Base-by-base conservation (phyloP, 2,113 vertebrate species). In the Pedionomus torquatus region DNA sequence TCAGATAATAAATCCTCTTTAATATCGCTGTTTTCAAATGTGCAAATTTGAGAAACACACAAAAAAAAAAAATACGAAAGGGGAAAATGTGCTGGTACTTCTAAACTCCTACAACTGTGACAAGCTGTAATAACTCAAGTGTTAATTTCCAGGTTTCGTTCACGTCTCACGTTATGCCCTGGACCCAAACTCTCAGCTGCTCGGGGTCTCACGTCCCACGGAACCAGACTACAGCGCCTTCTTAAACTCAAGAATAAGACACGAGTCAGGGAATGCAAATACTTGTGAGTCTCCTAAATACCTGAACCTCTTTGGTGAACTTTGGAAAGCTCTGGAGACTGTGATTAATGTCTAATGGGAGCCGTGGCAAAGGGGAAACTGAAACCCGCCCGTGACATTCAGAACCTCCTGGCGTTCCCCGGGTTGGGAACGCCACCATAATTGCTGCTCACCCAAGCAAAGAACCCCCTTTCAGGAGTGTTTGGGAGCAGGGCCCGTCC, bases 401-500 rank as follows among this genome's bases (percentile, higher is more conserved):
- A 21, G 95, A 97, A 84, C 79, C 86, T 95, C 91, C 94, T 95
- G 86, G 97, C 86, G 35, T 84, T 86, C 84, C 76, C 83, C 71
- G 89, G 74, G 87, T 94, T 94, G 97, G 81, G 95, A 97, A 97
- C 93, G 94, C 94, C 95, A 90, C 72, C 5, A 11, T 89, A 96
- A 97, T 96, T 96, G 97, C 96, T 97, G 87, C 97, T 96, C 94
- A 95, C 94, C 76, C 94, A 81, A 97, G 90, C 75, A 66, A 96
- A 92, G 96, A 96, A 97, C 95, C 81, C 96, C 97, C 97, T 54
- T 54, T 97, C 96, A 74, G 95, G 95, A 98, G 95, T 93, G 85
- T 97, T 97, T 97, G 93, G 97, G 97, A 98, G 96, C 97, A 96
- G 96, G 96, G 96, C 94, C 97, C 97, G 96, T 98, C 97, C 96